phyloP scores from a whole-genome alignment of 1,140 invertebrate genomes.

The Diachasmimorpha longicaudata region DNA sequence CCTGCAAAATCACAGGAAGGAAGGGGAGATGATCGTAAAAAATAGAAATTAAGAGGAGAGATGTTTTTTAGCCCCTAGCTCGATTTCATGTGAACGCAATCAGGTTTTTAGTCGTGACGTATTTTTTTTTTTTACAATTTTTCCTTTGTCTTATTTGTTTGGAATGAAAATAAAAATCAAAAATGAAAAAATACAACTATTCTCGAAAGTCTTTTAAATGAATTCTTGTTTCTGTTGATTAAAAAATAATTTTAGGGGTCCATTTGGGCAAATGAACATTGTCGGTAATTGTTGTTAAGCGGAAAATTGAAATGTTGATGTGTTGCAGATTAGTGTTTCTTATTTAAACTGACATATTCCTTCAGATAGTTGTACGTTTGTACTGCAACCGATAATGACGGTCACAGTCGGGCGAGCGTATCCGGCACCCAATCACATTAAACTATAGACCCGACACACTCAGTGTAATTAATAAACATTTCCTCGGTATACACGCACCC shows the following conservation, averaged over 20 bases:
- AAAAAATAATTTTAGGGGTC: background rate
- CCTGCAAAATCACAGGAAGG: background rate
- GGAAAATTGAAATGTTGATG: background rate
- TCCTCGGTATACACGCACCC: conserved; percentile 9
- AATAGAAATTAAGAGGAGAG: background rate
- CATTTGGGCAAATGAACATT: too few relatives aligned
- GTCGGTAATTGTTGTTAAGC: too few relatives aligned
- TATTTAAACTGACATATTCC: background rate
- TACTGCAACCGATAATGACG: background rate
- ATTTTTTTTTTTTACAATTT: too few relatives aligned
- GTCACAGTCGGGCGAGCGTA: conserved; percentile 18
- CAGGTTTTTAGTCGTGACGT: too few relatives aligned
- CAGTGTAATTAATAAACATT: conserved; percentile 27
- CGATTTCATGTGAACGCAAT: too few relatives aligned
- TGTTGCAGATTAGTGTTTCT: background rate
- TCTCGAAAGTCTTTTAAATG: too few relatives aligned
- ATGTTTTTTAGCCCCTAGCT: background rate
- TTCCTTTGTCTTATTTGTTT: background rate
- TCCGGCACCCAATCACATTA: conserved; percentile 2
- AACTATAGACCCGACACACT: conserved; percentile 11
- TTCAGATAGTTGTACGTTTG: background rate
- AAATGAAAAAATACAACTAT: too few relatives aligned
- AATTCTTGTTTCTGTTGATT: too few relatives aligned
- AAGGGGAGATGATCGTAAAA: background rate
- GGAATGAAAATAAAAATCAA: background rate